phyloP scores from a whole-genome alignment of 2,888 invertebrate species.

The Helicoverpa assulta region DNA sequence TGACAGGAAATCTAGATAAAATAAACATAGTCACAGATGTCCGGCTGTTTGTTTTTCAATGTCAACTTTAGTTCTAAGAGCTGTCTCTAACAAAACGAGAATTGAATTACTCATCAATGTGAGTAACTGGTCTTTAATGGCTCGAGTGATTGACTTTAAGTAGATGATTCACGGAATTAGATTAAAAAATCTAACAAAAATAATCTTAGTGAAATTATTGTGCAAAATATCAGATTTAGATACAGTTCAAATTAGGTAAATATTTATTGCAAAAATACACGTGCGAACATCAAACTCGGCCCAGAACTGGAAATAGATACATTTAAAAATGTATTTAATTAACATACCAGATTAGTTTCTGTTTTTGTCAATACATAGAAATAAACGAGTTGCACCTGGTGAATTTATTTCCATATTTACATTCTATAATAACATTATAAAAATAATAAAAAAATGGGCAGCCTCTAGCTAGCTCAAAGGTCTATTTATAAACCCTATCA shows the following conservation, averaged over 20 bases:
- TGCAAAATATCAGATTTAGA: too few species aligned
- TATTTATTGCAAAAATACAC: too few species aligned
- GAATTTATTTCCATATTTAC: too few species aligned
- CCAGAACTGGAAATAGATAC: too few species aligned
- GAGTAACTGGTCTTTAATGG: slow-evolving; percentile 23
- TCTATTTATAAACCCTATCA: slow-evolving; percentile 46
- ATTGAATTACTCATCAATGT: slow-evolving; percentile 27
- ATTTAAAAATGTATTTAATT: too few species aligned
- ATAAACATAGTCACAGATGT: slow-evolving; percentile 25
- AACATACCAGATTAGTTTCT: too few species aligned
- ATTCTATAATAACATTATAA: too few species aligned
- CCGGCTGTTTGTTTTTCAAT: slow-evolving; percentile 32
- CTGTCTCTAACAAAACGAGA: slow-evolving; percentile 16
- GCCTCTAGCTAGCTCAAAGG: background rate
- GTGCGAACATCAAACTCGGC: too few species aligned
- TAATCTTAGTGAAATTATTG: background rate
- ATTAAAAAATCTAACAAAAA: background rate
- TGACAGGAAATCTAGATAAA: slow-evolving; percentile 3
- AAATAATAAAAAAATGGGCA: background rate
- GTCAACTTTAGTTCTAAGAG: slow-evolving; percentile 31
- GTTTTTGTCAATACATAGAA: too few species aligned
- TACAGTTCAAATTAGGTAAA: too few species aligned
- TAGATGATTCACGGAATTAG: slow-evolving; percentile 30
- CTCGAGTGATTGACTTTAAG: slow-evolving; percentile 7
- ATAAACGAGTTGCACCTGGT: too few species aligned